Evolutionary conservation across 1,140 invertebrate genomes (phyloP), one percentile per base, ranked within the genome.

Genomic region (Diachasma alloeum): DNA sequence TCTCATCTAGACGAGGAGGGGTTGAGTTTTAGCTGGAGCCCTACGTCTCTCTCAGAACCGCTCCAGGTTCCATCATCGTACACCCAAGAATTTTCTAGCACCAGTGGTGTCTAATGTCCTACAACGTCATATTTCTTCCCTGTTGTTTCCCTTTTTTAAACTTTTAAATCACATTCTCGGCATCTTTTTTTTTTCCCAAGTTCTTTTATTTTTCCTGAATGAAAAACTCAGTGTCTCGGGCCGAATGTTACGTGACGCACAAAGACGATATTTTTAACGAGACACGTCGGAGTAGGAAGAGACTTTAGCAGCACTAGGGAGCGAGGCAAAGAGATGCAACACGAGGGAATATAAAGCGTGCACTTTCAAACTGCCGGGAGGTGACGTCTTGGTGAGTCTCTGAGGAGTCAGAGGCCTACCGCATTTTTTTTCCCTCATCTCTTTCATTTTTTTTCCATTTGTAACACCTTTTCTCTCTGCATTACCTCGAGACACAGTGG

Each of bases 1-100:
- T 86, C 82, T 85, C 83, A 84, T 85, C 82, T 87, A 81, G 81
- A 78, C 72, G 78, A 82, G 74, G 66, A 31, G 36, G 44, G 70
- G 68, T 44, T 24, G 17, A 39, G 24, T 10, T 63, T 63, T 15
- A 26, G 59, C 59, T 63, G 5, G 3, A 48, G 19, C 8, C 59
- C 19, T 31, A 4, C 6, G 17, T 24, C 10, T 11, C 22, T 63
- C 59, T 63, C 19, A 26, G 19, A 13, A 11, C 59, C 24, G 59
- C 59, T 26, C 5, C 9, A 26, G 15, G 2, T 63, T 26, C 59
- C 59, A 63, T 63, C 59, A 63, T 63, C 24, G 22, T 63, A 63
- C 26, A 26, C 59, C 24, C 24, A 4, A 26, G 59, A 31, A 63
- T 63, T 15, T 53, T 31, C 59, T 63, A 26, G 22, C 59, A 63